Evolutionary conservation across 2,113 vertebrate genomes (phyloP).

Genomic region (Microtus pennsylvanicus): DNA sequence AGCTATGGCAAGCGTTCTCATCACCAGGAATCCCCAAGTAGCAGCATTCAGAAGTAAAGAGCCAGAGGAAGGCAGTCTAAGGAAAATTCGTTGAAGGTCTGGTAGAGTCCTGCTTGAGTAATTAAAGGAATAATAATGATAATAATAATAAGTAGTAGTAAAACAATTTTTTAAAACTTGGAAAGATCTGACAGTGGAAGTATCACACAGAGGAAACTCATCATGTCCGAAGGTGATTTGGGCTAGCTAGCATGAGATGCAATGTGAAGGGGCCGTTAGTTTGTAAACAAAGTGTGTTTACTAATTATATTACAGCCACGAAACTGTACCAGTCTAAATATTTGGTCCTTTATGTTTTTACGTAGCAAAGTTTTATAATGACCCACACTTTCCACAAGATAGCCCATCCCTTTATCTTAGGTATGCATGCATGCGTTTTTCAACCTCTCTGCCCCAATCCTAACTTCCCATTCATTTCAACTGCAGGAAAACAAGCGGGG

Average conservation of each 20-base stretch:
- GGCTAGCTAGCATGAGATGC: background rate
- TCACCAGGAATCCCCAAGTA: background rate
- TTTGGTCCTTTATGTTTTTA: background rate
- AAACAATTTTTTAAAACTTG: background rate
- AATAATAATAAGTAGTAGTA: background rate
- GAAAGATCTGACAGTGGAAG: background rate
- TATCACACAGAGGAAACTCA: background rate
- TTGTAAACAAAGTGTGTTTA: constrained; percentile 17
- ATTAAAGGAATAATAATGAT: background rate
- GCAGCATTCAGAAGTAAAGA: background rate
- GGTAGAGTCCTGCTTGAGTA: background rate
- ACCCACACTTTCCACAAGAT: background rate
- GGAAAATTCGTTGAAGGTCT: background rate
- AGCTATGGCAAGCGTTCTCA: background rate
- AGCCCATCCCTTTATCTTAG: background rate
- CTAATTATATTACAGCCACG: background rate
- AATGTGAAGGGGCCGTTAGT: constrained; percentile 8
- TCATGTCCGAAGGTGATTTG: background rate
- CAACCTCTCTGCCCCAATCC: background rate
- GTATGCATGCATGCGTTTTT: background rate
- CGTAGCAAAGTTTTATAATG: background rate
- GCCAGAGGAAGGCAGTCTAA: background rate
- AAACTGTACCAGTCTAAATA: background rate
- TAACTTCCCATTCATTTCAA: constrained; percentile 40
- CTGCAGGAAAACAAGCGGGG: constrained; percentile 29